Evolutionary conservation across 2,888 invertebrate species (phyloP).

Genomic region (Lasioglossum morio): DNA sequence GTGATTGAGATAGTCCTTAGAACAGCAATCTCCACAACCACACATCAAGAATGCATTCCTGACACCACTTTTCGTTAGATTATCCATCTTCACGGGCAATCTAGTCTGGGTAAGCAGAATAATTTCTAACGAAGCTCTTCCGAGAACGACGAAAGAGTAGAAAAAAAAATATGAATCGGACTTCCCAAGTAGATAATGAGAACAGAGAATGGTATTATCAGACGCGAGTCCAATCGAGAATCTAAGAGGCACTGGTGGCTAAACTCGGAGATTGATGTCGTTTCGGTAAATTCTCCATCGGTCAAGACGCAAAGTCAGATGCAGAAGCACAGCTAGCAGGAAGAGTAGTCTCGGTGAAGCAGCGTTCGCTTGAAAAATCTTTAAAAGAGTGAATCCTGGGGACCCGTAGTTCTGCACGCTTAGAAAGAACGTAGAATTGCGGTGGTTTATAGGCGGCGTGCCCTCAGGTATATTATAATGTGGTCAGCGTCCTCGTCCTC

Average conservation of each 20-base stretch:
- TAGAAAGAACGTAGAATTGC: slow-evolving; percentile 77
- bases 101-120: neutral
- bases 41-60: neutral
- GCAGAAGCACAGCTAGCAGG: neutral
- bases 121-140: neutral
- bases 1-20: neutral
- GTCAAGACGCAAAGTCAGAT: neutral
- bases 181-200: neutral
- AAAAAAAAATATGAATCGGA: neutral
- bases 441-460: slow-evolving; percentile 79
- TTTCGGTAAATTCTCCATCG: neutral
- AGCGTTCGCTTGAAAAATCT: slow-evolving; percentile 68
- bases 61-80: neutral
- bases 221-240: neutral
- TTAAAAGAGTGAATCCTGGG: slow-evolving; percentile 78
- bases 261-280: slow-evolving; percentile 6
- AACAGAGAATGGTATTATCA: neutral
- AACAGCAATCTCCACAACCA: neutral
- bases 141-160: neutral
- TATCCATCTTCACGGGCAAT: neutral
- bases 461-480: slow-evolving; percentile 76
- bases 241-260: neutral
- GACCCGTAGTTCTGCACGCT: slow-evolving; percentile 73
- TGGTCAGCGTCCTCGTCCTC: slow-evolving; percentile 74
- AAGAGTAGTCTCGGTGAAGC: neutral